Base-by-base conservation (phyloP, 1,140 invertebrate genomes). In the Aricia agestis region DNA sequence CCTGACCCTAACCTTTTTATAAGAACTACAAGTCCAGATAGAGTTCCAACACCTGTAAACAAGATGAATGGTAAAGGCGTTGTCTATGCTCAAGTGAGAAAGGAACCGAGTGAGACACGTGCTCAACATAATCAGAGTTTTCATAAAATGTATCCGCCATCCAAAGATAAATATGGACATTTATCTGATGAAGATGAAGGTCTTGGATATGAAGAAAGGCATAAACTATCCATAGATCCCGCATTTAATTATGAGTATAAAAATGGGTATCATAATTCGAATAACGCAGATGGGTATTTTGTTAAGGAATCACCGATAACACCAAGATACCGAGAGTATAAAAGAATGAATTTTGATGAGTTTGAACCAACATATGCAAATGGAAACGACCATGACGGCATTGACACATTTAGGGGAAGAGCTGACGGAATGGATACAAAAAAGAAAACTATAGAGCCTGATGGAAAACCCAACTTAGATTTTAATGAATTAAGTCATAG, bases 131-230 rank as follows among this genome's bases (percentile, higher is more conserved):
- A 74, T 81, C 92, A 93, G 80, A 94, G 93, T 11, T 80, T 93
- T 25, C 93, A 94, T 74, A 93, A 93, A 69, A 86, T 84, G n/a
- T 92, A 88, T 72, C 86, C 83, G 13, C 79, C 92, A 68, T 69
- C 82, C 18, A 84, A 74, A 80, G 92, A 76, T 80, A 93, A 83
- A 82, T 92, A 72, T 89, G 92, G 78, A 78, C 85, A 89, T 66
- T 82, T 94, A 74, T 95, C 94, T 19, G 95, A 96, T 83, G 95
- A 95, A 83, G 95, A 96, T 77, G 95, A 96, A 83, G 95, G 95
- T 0, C 82, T 96, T 0, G 95, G 95, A 9, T 93, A 95, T 36
- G 95, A 95, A 78, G 93, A 86, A 68, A 83, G 86, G 78, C 78
- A 88, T 72, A 80, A 92, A 79, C 84, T 86, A 78, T 73, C 81